Base-by-base conservation (phyloP, 2,888 invertebrate genomes). In the Acleris laterana region DNA sequence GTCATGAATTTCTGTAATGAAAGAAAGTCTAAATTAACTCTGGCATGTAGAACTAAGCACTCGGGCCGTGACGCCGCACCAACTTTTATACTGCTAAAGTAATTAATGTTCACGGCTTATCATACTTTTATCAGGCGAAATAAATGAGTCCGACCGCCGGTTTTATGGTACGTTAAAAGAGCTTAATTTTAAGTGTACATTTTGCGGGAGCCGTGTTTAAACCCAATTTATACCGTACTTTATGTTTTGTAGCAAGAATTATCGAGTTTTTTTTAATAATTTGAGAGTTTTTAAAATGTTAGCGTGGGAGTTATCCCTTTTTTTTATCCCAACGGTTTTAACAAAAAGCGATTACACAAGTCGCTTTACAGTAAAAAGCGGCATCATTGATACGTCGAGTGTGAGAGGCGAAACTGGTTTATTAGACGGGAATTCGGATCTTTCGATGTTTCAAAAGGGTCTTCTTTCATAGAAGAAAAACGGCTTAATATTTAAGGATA, bases 331-430 rank as follows among this genome's bases (percentile, higher is more conserved):
- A 55, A 49, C 48, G 64, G 48, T 59, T 64, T 28, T 1, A 53
- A 52, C 48, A 64, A 64, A 58, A 58, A 63, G 19, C 22, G 44
- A 63, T 46, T 50, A 53, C 38, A 49, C 48, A 46, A 53, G 55
- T 48, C 62, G 22, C 53, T 57, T 59, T 42, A 53, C 58, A 59
- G 53, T 48, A 52, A 51, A 52, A 57, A 25, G 46, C 46, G 55
- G 11, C 56, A 22, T 44, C 63, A 58, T 63, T 57, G 63, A 58
- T 58, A 52, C 20, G 64, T 55, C 38, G 67, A 68, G 70, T 76
- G 78, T 76, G 79, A 71, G 77, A 78, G 69, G 66, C 71, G 51
- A 70, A 79, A 82, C 81, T 75, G 80, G 81, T 81, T 76, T 63
- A 60, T 59, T 56, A 20, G 73, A 72, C 65, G 73, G 77, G 79